Evolutionary conservation across 2,113 vertebrate genomes (phyloP), one percentile per base, ranked within the genome.

Genomic region (Pica pica): DNA sequence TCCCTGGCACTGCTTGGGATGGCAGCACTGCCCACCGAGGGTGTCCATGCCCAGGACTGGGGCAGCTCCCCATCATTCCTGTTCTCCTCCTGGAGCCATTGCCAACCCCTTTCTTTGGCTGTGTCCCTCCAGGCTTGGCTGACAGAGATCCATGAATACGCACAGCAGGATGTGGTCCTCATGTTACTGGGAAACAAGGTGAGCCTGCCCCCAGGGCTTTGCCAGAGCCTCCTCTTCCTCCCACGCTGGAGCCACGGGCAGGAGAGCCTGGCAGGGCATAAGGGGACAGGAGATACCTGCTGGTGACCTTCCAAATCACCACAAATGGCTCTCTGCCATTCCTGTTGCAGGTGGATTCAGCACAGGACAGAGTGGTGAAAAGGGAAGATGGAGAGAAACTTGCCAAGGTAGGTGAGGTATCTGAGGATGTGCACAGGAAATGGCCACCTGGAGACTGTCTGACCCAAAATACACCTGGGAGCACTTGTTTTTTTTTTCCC

Each of bases 161-260:
- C 99, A 33, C 98, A 99, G 94, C 98, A 98, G 75, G 97, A 99
- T 1, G 99, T 98, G 96, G 99, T 99, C 55, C 98, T 99, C 90
- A 99, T 99, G 99, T 96, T 99, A 47, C 98, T 99, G 90, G 99
- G 99, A 60, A 99, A 99, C 97, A 99, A 99, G 99, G 99, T 98
- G 96, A 98, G 98, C 26, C 22, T 4, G 4, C 28, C 16, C 27
- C 35, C 42, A 18, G 1, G 6, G 47, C 78, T 42, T 22, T 21
- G 5, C 30, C 37, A 33, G 41, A 37, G 64, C 73, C 64, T 83
- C 47, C 60, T 75, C 64, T 13, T 89, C 81, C 50, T 84, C 33
- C 16, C 4, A 15, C 0, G 2, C 17, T 1, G 26, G 42, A 52
- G 61, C 37, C 13, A 11, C 0, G 0, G 67, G 56, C 87, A 50